These are phyloP conservation scores for Laterallus jamaicensis DNA, from an alignment of 2,113 vertebrate species.

Conservation along the genomic window DNA sequence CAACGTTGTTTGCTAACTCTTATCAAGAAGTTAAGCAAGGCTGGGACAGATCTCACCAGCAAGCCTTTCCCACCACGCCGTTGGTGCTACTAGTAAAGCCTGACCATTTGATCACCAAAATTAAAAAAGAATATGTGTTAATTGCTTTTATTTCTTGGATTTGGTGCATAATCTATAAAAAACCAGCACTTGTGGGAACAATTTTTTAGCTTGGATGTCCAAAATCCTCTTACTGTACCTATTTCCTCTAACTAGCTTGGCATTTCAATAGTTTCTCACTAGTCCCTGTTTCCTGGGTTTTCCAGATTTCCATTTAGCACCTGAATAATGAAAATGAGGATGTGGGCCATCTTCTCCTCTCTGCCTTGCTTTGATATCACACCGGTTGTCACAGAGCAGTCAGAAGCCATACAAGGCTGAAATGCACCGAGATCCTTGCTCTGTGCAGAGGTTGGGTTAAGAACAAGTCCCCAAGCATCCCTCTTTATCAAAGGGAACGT, in stretches of 20 bases:
- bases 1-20: background rate
- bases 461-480: background rate
- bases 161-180: background rate
- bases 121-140: background rate
- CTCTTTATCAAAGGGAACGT: rapidly evolving
- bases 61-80: background rate
- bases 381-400: background rate
- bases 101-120: background rate
- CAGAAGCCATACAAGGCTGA: background rate
- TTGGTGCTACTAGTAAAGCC: background rate
- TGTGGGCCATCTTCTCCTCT: rapidly evolving
- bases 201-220: background rate
- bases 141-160: background rate
- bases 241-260: background rate
- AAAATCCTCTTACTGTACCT: background rate
- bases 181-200: background rate
- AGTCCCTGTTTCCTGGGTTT: background rate
- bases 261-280: background rate
- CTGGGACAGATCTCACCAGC: background rate
- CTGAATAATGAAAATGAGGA: background rate
- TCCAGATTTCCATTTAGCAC: background rate
- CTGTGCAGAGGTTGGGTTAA: background rate
- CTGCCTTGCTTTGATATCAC: background rate
- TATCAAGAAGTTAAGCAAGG: background rate
- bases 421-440: background rate